Percentiles rank a stretch among this genome's conserved stretches.
These are phyloP conservation scores for Melinaea menophilus DNA, from an alignment of 2,888 invertebrate genomes.

Conservation along the genomic window DNA sequence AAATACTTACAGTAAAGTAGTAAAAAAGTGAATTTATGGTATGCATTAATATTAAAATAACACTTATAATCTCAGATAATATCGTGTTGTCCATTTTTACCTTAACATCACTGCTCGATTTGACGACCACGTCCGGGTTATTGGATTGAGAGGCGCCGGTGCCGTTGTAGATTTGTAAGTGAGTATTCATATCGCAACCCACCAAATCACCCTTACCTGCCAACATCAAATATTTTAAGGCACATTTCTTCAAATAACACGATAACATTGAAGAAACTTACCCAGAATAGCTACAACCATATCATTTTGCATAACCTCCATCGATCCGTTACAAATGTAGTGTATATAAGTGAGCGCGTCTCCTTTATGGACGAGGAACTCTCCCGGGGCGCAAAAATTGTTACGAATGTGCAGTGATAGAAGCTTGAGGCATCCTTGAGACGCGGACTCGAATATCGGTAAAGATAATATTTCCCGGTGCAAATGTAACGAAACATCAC, in stretches of 20 bases:
- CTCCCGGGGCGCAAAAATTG: slow-evolving; percentile 97
- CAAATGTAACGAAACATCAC: slow-evolving; percentile 97
- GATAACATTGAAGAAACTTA: slow-evolving; percentile 63
- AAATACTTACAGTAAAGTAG: no score
- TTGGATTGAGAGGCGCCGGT: slow-evolving; percentile 78
- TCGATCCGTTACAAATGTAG: slow-evolving; percentile 97
- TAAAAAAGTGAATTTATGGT: background rate
- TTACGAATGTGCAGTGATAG: slow-evolving; percentile 94
- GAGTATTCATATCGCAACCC: slow-evolving; percentile 93
- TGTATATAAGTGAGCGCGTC: slow-evolving; percentile 96
- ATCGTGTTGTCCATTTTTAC: slow-evolving; percentile 42
- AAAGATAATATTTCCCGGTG: slow-evolving; percentile 95
- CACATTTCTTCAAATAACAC: no score
- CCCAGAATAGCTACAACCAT: slow-evolving; percentile 98
- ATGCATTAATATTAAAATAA: background rate
- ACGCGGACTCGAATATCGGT: slow-evolving; percentile 96
- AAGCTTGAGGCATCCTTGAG: slow-evolving; percentile 95
- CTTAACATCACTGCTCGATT: slow-evolving; percentile 96
- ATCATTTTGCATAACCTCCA: slow-evolving; percentile 97
- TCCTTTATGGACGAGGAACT: slow-evolving; percentile 95
- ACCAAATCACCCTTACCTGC: slow-evolving; percentile 97
- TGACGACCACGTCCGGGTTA: slow-evolving; percentile 88
- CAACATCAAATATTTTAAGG: background rate
- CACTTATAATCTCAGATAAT: slow-evolving; percentile 15
- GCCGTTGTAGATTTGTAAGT: slow-evolving; percentile 83